Base-by-base conservation (phyloP, 2,113 vertebrate species). In the Poecilia latipinna region DNA sequence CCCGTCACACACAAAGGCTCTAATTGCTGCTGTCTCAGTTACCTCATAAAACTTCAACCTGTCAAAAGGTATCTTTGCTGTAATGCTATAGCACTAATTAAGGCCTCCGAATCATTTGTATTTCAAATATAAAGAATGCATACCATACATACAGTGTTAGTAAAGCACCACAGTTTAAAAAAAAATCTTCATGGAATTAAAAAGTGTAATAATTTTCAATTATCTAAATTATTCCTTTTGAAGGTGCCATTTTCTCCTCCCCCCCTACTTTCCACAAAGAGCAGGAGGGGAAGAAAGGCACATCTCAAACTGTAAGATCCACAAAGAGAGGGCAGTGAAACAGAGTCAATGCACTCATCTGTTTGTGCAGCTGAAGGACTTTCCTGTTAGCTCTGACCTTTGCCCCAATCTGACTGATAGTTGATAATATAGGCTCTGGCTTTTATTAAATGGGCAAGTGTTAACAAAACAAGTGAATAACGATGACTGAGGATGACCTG, bases 351-450 rank as follows among this genome's bases (percentile, higher is more conserved):
- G 83, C 61, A 78, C 86, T 85, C 72, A 54, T 78, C 64, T 90
- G 84, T 90, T 93, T 90, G 84, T 82, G 77, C 93, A 94, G 91
- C 84, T 93, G 87, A 72, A 74, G 15, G 65, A 10, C 44, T 69
- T 91, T 72, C 72, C 62, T 42, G 69, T 91, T 69, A 74, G 39
- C 74, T 82, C 75, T 81, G 86, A 89, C 86, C 74, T 1, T 84
- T 89, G 75, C 61, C 79, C 67, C 2, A 17, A 19, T 57, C 35
- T 63, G 29, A 67, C 51, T 57, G 51, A 62, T 42, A 33, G 33
- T 44, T 37, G 6, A n/a, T 35, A 35, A 42, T 60, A 78, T 79
- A 67, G 67, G 51, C 4, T 65, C 74, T 60, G 17, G 24, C 48
- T 51, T 33, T 74, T 24, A 29, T 24, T 35, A 4, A 24, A 69